Conservation (phyloP, 2,113 vertebrate species). For the Corapipo altera region DNA sequence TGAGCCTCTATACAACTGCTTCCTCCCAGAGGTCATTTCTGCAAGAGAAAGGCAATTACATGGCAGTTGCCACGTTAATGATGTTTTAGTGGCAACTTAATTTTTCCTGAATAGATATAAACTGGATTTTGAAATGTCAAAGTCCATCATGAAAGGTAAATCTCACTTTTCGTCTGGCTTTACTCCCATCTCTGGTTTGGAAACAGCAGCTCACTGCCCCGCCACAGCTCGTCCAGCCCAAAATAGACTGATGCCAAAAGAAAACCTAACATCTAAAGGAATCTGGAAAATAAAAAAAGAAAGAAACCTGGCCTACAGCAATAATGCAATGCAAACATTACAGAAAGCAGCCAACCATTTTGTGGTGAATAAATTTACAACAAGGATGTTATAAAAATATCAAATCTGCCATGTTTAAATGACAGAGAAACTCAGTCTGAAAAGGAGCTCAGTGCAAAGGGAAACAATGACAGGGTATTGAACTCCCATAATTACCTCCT, state of each 20-base stretch:
- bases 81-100: neutral
- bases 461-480: neutral
- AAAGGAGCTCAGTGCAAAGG: neutral
- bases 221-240: neutral
- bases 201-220: neutral
- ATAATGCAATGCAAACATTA: neutral
- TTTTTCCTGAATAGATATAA: neutral
- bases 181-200: neutral
- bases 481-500: neutral
- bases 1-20: neutral
- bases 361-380: neutral
- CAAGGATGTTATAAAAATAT: neutral
- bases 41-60: neutral
- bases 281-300: neutral
- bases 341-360: neutral
- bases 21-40: neutral
- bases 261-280: neutral
- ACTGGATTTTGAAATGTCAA: constrained; percentile 17
- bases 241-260: neutral
- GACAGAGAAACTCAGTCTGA: neutral
- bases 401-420: neutral
- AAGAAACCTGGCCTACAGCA: neutral
- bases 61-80: neutral
- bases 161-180: neutral
- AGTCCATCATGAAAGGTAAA: neutral